Conservation (phyloP, 2,888 invertebrate species). For the Synergus itoensis region DNA sequence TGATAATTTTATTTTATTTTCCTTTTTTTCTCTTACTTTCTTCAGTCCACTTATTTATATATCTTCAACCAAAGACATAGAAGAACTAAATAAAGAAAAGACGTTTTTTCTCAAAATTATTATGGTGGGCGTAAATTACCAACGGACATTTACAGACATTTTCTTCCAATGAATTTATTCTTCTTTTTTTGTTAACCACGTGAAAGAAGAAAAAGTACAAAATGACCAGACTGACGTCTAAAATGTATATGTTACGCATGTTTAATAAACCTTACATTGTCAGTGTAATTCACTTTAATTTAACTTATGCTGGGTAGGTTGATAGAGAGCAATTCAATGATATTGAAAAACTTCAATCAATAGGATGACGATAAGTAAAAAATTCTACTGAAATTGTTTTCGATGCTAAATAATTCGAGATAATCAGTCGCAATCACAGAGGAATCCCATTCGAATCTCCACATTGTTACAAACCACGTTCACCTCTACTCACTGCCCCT, state of each 20-base stretch:
- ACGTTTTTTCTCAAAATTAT: conserved; percentile 1
- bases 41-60: conserved; percentile 37
- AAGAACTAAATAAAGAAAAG: conserved; percentile 47
- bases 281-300: neutral
- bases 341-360: conserved; percentile 24
- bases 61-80: conserved; percentile 18
- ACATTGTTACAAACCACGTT: neutral
- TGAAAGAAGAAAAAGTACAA: neutral
- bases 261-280: neutral
- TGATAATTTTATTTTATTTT: conserved; percentile 4
- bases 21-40: conserved; percentile 35
- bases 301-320: conserved; percentile 6
- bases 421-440: conserved; percentile 40
- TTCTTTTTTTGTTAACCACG: neutral
- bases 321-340: conserved; percentile 34
- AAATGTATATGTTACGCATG: neutral
- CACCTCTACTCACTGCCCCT: conserved; percentile 1
- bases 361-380: neutral
- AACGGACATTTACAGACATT: conserved; percentile 47
- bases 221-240: neutral
- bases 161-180: conserved; percentile 2
- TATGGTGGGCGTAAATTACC: conserved; percentile 42
- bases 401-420: conserved; percentile 42
- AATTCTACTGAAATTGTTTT: conserved; percentile 42
- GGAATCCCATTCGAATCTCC: conserved; percentile 10